Conservation (phyloP, 2,113 vertebrate species). For the Plecotus auritus region DNA sequence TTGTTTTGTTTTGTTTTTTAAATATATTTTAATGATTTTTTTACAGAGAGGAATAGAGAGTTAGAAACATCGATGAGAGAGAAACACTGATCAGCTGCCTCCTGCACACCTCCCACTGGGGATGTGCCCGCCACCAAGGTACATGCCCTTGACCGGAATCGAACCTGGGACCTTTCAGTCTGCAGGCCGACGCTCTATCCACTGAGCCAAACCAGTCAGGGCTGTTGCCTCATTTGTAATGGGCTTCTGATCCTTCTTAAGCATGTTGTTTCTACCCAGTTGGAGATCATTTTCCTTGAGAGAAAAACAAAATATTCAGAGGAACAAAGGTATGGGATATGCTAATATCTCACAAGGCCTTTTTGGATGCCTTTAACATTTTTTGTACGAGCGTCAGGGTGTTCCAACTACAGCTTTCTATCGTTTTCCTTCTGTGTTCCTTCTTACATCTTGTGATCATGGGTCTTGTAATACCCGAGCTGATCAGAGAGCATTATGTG, state of each 20-base stretch:
- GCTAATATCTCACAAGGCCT: not conserved
- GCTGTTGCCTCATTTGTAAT: not conserved
- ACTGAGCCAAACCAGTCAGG: too few relatives aligned
- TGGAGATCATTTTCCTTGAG: not conserved
- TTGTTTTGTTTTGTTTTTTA: too few relatives aligned
- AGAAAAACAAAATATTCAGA: not conserved
- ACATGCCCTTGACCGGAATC: too few relatives aligned
- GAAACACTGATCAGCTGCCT: too few relatives aligned
- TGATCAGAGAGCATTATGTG: not conserved
- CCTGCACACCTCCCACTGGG: too few relatives aligned
- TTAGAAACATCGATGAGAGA: too few relatives aligned
- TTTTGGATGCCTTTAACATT: not conserved
- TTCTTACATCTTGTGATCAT: not conserved
- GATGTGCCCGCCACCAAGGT: too few relatives aligned
- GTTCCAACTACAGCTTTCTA: not conserved
- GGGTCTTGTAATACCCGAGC: not conserved
- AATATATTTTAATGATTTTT: too few relatives aligned
- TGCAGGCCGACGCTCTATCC: too few relatives aligned
- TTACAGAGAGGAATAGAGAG: too few relatives aligned
- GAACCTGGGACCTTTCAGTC: too few relatives aligned
- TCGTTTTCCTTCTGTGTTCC: not conserved
- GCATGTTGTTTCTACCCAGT: not conserved
- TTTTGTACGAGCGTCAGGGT: not conserved
- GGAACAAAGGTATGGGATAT: not conserved
- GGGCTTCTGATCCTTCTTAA: not conserved